Conservation (phyloP, 2,888 invertebrate species). For the Creontiades dilutus region DNA sequence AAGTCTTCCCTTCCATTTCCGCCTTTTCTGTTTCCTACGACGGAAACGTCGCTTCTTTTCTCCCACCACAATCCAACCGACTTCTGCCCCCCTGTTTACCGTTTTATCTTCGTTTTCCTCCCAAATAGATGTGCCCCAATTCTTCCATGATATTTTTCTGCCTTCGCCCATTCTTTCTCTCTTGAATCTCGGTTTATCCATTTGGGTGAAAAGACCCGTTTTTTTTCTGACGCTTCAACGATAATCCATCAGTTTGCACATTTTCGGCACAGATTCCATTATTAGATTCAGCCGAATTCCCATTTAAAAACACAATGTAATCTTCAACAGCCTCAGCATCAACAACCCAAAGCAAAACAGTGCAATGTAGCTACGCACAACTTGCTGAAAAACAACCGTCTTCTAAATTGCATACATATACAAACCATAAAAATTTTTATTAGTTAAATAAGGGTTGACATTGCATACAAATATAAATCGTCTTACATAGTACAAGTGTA, state of each 20-base stretch:
- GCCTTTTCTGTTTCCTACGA: not conserved
- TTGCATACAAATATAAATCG: too few species aligned
- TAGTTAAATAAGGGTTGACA: too few species aligned
- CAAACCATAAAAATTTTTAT: too few species aligned
- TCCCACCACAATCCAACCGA: not conserved
- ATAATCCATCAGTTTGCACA: not conserved
- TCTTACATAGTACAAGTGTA: too few species aligned
- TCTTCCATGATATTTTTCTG: not conserved
- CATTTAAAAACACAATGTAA: too few species aligned
- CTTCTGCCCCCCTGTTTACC: not conserved
- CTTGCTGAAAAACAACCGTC: too few species aligned
- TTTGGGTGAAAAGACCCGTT: not conserved
- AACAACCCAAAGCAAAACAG: too few species aligned
- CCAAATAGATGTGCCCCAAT: constrained; percentile 6
- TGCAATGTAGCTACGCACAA: too few species aligned
- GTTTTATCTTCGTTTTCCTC: not conserved
- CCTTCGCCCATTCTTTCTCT: not conserved
- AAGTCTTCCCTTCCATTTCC: constrained; percentile 35
- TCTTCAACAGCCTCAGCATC: too few species aligned
- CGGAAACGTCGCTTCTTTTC: constrained; percentile 27
- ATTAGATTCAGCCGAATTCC: too few species aligned
- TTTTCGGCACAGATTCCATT: not conserved
- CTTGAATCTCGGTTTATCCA: not conserved
- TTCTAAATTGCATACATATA: too few species aligned
- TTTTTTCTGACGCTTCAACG: not conserved